Base-by-base conservation (phyloP, 1,140 invertebrate species). In the Dendroctonus ponderosae region DNA sequence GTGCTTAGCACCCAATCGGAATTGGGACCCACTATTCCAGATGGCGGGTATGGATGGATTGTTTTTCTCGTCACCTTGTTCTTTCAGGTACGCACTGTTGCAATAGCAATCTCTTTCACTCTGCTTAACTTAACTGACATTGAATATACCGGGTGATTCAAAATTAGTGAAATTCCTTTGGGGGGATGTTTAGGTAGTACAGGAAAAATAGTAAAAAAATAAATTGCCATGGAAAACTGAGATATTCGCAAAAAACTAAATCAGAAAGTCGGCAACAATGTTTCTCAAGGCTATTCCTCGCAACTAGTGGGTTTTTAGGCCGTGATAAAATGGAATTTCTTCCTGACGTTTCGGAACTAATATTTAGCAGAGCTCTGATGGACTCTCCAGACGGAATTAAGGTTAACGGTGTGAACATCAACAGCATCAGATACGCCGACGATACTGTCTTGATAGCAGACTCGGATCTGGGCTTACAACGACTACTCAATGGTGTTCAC, bases 31-130 rank as follows among this genome's bases (percentile, higher is more conserved):
- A 83, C 80, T 9, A 79, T 85, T 50, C 83, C 85, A 6, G 85
- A 87, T 73, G 85, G 85, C 6, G 85, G 85, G 12, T 87, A 85
- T 70, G 85, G 85, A 3, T 88, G 86, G 86, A 69, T 87, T 53
- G 81, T 87, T 66, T 79, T 87, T n/a, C 65, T 82, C 38, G 82
- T 82, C 15, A 80, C 84, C 26, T 75, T 82, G 68, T 79, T 86
- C 56, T 84, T 86, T 70, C 82, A 87, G 75, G 82, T 26, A 26
- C 26, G 26, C 26, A 3, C 26, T 26, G 26, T 26, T 26, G 26
- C 26, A 1, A 26, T 26, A 26, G 26, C 26, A 26, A 26, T 26
- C 1, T 81, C 75, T 61, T 48, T 58, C 12, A 12, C 4, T 11
- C 2, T 46, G 44, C 12, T 46, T 2, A 11, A 2, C 4, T 46